Percentiles rank a stretch among this genome's conserved stretches.
Evolutionary conservation across 2,888 invertebrate genomes (phyloP).

Genomic region (Coelinius sp.): DNA sequence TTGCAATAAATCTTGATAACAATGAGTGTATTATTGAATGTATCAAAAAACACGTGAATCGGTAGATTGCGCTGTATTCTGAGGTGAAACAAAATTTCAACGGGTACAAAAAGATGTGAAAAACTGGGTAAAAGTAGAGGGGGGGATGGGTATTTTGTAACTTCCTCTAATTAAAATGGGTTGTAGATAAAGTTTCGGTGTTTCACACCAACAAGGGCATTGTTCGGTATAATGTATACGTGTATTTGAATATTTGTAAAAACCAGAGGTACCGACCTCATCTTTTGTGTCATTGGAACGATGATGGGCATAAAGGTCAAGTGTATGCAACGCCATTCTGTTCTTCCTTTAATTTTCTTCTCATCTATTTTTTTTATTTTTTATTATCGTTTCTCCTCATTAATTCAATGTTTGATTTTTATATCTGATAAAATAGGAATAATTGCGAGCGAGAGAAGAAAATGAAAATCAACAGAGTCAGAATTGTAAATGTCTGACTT

Average conservation of each 20-base stretch:
- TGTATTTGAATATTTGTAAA: neutral
- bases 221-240: constrained; percentile 50
- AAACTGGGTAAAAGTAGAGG: too few relatives aligned
- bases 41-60: neutral
- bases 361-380: neutral
- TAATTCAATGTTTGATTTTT: neutral
- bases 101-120: neutral
- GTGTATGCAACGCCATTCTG: constrained; percentile 58
- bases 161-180: constrained; percentile 67
- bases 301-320: constrained; percentile 62
- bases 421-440: neutral
- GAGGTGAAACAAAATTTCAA: constrained; percentile 20
- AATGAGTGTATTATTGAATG: constrained; percentile 10
- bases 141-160: constrained; percentile 58
- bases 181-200: constrained; percentile 59
- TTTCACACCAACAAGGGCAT: constrained; percentile 52
- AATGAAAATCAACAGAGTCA: neutral
- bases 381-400: neutral
- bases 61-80: constrained; percentile 10
- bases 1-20: neutral
- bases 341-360: neutral
- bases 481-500: neutral
- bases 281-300: constrained; percentile 9
- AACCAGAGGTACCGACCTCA: too few relatives aligned
- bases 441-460: neutral